phyloP scores from a whole-genome alignment of 1,140 invertebrate genomes.

The Leptinotarsa undecemlineata region DNA sequence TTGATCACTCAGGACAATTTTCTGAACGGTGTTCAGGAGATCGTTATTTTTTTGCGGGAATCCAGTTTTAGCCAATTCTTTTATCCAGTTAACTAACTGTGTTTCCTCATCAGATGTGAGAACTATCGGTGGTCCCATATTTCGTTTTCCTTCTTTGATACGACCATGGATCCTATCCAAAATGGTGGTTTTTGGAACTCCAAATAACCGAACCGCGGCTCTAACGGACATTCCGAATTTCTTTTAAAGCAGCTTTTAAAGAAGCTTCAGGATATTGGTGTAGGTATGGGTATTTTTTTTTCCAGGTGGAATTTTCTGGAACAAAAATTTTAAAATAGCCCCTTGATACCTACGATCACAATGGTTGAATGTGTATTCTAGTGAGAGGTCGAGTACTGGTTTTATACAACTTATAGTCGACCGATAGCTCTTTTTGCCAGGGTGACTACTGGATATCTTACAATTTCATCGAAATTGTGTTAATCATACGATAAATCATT shows the following conservation, averaged over 20 bases:
- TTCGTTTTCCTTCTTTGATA: no score
- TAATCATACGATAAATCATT: neutral
- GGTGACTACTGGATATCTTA: neutral
- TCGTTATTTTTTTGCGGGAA: no score
- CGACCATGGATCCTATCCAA: no score
- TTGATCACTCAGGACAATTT: neutral
- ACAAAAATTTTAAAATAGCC: no score
- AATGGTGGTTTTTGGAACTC: neutral
- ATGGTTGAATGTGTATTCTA: conserved; percentile 2
- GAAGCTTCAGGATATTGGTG: no score
- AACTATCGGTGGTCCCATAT: no score
- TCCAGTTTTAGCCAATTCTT: no score
- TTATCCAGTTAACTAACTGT: neutral
- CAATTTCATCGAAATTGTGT: neutral
- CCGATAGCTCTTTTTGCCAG: neutral
- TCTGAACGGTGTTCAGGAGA: conserved; percentile 27
- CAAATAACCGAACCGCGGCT: neutral
- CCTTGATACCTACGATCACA: neutral
- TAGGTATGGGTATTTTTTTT: no score
- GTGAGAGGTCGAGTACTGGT: conserved; percentile 7
- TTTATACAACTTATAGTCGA: neutral
- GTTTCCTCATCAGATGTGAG: no score
- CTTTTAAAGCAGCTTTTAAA: neutral
- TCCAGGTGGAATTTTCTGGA: no score
- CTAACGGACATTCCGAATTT: neutral